Evolutionary conservation across 2,888 invertebrate species (phyloP), one percentile per base, ranked within the genome.

Genomic region (Agrotis segetum): DNA sequence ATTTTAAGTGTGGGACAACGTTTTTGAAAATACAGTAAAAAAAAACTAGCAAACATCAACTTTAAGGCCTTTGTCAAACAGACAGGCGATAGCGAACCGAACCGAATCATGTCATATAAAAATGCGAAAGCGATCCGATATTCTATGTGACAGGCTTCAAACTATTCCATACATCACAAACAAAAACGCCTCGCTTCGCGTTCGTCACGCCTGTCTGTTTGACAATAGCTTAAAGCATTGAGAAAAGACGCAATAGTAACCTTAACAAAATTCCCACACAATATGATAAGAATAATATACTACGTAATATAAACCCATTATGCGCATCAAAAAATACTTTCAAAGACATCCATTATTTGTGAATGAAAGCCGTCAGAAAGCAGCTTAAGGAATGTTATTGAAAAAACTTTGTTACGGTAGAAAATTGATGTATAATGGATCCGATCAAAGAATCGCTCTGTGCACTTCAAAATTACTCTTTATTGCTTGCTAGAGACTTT

Each of bases 341-440:
- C 53, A 73, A 79, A 68, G 65, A 53, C 1, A 11, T 19, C 47
- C 49, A 66, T 79, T 79, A 73, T 69, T 40, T 69, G 29, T 19
- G 73, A 77, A 79, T 55, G 69, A 81, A 47, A 49, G 59, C 46
- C 50, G 58, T 52, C 64, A 62, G 55, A 63, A 67, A 72, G 63
- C 52, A 64, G 71, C 82, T 82, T 82, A 60, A 1, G 50, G 76
- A 59, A 67, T 66, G 52, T 79, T 34, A 71, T 66, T 55, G 58
- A 79, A 67, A 74, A 74, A 80, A 40, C 5, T 9, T 47, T 61
- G 55, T 78, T 59, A 59, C 29, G 52, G 47, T 56, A 52, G 75
- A 81, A 82, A 82, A 81, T 82, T 81, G 56, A 65, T 72, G 29
- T 67, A 60, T 71, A 81, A 75, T 76, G 76, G 61, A 67, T 78